Evolutionary conservation across 1,140 invertebrate genomes (phyloP), one percentile per base, ranked within the genome.

Genomic region (Metaphire vulgaris): DNA sequence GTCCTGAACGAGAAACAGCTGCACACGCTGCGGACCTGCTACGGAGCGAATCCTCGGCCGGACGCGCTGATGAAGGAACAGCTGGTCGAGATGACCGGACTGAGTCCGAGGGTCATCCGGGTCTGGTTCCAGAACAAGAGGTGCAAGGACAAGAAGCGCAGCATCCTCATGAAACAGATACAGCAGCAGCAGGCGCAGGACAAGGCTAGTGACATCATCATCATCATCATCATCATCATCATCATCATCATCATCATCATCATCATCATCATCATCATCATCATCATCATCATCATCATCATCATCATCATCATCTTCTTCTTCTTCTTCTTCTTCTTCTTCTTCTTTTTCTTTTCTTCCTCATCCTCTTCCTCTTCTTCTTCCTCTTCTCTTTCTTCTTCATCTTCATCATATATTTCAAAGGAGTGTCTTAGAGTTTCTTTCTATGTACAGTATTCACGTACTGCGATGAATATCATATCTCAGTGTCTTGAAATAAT

Each of bases 41-140:
- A 99, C 88, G 93, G 93, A 68, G 94, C 94, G 33, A 99, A 99
- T 88, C 96, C 96, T 41, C 88, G 97, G 69, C 97, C 97, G 14
- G 97, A 99, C 87, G 97, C 97, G 12, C 89, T 98, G 33, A 98
- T 98, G 95, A 99, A 99, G 88, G 97, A 99, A 85, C 96, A 98
- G 85, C 88, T 99, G 72, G 96, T 98, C 16, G 97, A 99, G 86
- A 97, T 98, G 95, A 99, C 97, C n/a, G n/a, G n/a, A n/a, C n/a
- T n/a, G n/a, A n/a, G n/a, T n/a, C n/a, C n/a, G n/a, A n/a, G n/a
- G n/a, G n/a, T n/a, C n/a, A n/a, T n/a, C n/a, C n/a, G n/a, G n/a
- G n/a, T n/a, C n/a, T n/a, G n/a, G n/a, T n/a, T n/a, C n/a, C n/a
- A n/a, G n/a, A n/a, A n/a, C n/a, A n/a, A n/a, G n/a, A n/a, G n/a